Conservation (phyloP, 2,888 invertebrate genomes). For the Terebella lapidaria region DNA sequence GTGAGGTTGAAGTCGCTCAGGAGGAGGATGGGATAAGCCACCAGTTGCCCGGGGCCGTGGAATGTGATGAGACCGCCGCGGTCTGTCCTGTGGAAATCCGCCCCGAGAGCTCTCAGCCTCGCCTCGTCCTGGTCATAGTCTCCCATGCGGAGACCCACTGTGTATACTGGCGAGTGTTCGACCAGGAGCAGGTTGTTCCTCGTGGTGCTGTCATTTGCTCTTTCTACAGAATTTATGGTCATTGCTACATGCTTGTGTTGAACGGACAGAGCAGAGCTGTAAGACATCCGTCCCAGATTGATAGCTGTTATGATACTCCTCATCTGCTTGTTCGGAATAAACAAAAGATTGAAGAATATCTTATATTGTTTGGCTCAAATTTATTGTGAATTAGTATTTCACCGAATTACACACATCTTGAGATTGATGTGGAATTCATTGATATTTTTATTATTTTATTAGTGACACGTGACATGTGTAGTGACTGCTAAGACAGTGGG, state of each 20-base stretch:
- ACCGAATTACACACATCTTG: too few relatives aligned
- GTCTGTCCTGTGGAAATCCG: constrained; percentile 80
- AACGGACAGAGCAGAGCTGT: not conserved
- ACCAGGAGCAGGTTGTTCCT: constrained; percentile 35
- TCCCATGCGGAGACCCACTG: constrained; percentile 56
- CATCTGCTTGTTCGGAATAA: too few relatives aligned
- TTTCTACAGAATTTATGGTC: too few relatives aligned
- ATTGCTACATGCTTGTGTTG: not conserved
- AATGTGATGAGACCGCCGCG: constrained; percentile 96
- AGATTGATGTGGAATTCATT: too few relatives aligned
- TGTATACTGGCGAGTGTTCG: constrained; percentile 83
- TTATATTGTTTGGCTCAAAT: too few relatives aligned
- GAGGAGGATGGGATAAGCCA: constrained; percentile 90
- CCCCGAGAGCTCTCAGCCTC: constrained; percentile 58
- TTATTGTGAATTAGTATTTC: too few relatives aligned
- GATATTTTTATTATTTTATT: too few relatives aligned
- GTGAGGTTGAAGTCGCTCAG: constrained; percentile 58
- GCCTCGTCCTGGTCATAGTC: constrained; percentile 29
- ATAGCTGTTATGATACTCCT: too few relatives aligned
- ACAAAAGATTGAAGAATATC: too few relatives aligned
- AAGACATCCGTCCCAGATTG: not conserved
- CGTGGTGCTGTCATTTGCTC: too few relatives aligned
- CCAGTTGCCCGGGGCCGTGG: constrained; percentile 96
- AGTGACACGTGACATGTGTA: too few relatives aligned
- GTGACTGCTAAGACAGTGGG: too few relatives aligned